A percentile compares a stretch with the other conserved stretches of the same genome.
Evolutionary conservation across 53 echinoderm and acorn worm genomes (phyloP).

Genomic region (Holothuria leucospilota): DNA sequence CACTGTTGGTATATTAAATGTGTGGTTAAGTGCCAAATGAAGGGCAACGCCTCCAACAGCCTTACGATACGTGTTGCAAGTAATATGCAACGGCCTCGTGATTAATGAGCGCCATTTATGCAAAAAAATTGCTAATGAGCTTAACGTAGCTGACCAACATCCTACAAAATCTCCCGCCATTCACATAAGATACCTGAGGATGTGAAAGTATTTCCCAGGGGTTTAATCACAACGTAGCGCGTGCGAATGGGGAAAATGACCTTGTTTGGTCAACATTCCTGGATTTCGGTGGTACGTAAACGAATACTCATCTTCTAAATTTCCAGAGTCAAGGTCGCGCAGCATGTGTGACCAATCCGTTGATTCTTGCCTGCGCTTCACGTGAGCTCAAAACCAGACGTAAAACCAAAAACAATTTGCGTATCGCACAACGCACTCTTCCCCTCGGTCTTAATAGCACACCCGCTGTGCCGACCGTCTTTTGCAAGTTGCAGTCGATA

Average conservation of each 20-base stretch:
- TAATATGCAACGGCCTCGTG: too few relatives aligned
- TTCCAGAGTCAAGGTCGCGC: conserved; percentile 9
- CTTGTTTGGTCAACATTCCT: conserved; percentile 18
- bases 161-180: too few relatives aligned
- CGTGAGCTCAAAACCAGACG: too few relatives aligned
- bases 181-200: too few relatives aligned
- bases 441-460: conserved; percentile 19
- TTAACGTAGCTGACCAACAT: too few relatives aligned
- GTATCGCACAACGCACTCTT: conserved; percentile 6
- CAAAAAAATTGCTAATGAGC: too few relatives aligned
- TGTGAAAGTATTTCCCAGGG: too few relatives aligned
- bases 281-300: too few relatives aligned
- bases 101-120: too few relatives aligned
- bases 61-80: too few relatives aligned
- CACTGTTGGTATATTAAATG: conserved; percentile 1
- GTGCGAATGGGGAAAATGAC: background rate
- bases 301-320: too few relatives aligned
- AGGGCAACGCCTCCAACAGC: conserved; percentile 10
- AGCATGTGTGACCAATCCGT: background rate
- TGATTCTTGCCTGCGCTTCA: conserved; percentile 13
- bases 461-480: conserved; percentile 27
- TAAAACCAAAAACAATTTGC: conserved; percentile 2
- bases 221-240: conserved; percentile 14
- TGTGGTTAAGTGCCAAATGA: too few relatives aligned
- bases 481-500: conserved; percentile 25